Percentiles rank a stretch among this genome's conserved stretches.
These are phyloP conservation scores for human (Homo sapiens) DNA, from an alignment of 2,113 vertebrate genomes.

Conservation along the genomic window GRCh38 chr1:98360501-98361000, in stretches of 20 bases:
- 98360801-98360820: too few species aligned
- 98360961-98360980: too few species aligned
- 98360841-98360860: fast-evolving
- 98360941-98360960: too few species aligned
- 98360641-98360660: not conserved
- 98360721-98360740: not conserved
- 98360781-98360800: not conserved
- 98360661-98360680: not conserved
- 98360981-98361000: too few species aligned
- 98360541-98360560: not conserved
- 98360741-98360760: not conserved
- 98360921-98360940: too few species aligned
- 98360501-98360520: not conserved
- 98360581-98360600: not conserved
- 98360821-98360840: not conserved
- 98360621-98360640: not conserved
- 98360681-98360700: not conserved
- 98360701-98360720: not conserved
- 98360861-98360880: not conserved
- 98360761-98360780: not conserved
- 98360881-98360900: not conserved
- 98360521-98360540: not conserved
- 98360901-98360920: too few species aligned
- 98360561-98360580: not conserved
- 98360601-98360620: not conserved